Base-by-base conservation (phyloP, 2,888 invertebrate genomes). In the Tetropium fuscum region DNA sequence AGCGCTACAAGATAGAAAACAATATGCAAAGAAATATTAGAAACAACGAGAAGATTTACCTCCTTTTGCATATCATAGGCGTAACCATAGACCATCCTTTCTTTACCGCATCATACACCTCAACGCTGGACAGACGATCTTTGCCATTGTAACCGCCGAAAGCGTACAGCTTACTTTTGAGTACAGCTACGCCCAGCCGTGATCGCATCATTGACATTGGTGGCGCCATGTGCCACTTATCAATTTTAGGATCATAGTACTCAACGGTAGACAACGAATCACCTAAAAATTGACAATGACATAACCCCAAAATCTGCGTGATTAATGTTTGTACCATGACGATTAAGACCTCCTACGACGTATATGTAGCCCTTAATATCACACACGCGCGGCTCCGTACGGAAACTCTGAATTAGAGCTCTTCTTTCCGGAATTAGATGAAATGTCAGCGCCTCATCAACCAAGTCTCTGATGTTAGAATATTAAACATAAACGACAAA, bases 401-500 rank as follows among this genome's bases (percentile, higher is more conserved):
- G 86, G 78, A 91, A 92, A 60, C 90, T 90, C 75, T 91, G 91
- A 63, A 94, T 81, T 36, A 92, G 78, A n/a, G 88, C 86, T 4
- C 94, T 83, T 62, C 94, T 83, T 78, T 95, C 94, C 1, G 95
- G 95, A 85, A 95, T 90, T 57, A 95, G 82, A 79, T 94, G 93
- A 79, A 91, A 95, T 76, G 94, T 94, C 77, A 92, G 87, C 0
- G 95, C 95, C 81, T 94, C 95, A 79, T 95, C 95, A 48, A 95
- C 78, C 41, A 94, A 83, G 82, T 95, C 94, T 69, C 90, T 89
- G 75, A 34, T 34, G 2, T 11, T 34, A 34, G 2, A 34, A 34
- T 34, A 34, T 34, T 10, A 15, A 3, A n/a, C n/a, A n/a, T 10
- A 2, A 11, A 34, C 5, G 11, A 11, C 34, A 34, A 34, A 10